Conservation (phyloP, 2,888 invertebrate genomes). For the Protodeltote pygarga region DNA sequence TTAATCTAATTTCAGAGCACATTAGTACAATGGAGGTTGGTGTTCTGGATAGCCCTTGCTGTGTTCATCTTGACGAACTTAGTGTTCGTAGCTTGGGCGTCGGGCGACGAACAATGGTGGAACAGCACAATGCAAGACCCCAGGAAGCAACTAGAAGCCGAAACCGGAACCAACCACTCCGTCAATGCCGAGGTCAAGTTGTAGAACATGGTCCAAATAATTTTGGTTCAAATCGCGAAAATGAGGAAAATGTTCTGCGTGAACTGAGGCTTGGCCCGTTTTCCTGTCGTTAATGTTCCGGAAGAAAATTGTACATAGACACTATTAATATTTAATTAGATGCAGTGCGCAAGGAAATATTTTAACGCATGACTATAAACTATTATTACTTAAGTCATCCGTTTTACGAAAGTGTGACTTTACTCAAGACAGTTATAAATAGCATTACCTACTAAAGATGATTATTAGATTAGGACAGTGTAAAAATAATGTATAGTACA, state of each 20-base stretch:
- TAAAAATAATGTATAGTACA: slow-evolving; percentile 46
- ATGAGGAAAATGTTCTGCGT: slow-evolving; percentile 34
- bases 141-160: slow-evolving; percentile 66
- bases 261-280: slow-evolving; percentile 33
- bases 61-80: slow-evolving; percentile 91
- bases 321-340: slow-evolving; percentile 30
- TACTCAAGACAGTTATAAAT: slow-evolving; percentile 18
- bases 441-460: slow-evolving; percentile 5
- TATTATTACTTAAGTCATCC: slow-evolving; percentile 35
- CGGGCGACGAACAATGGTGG: slow-evolving; percentile 93
- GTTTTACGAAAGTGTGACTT: slow-evolving; percentile 13
- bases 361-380: slow-evolving; percentile 8
- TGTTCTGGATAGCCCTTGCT: slow-evolving; percentile 93
- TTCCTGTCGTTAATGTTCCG: slow-evolving; percentile 37
- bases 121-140: slow-evolving; percentile 84
- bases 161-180: slow-evolving; percentile 59
- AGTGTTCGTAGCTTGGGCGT: slow-evolving; percentile 91
- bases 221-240: slow-evolving; percentile 34
- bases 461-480: slow-evolving; percentile 12
- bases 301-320: slow-evolving; percentile 39
- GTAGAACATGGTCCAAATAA: slow-evolving; percentile 47
- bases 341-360: slow-evolving; percentile 17
- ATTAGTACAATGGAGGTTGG: slow-evolving; percentile 90
- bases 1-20: slow-evolving; percentile 81
- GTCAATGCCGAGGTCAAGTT: slow-evolving; percentile 74